phyloP scores from a whole-genome alignment of 2,797 vertebrate species.

The Anableps anableps region DNA sequence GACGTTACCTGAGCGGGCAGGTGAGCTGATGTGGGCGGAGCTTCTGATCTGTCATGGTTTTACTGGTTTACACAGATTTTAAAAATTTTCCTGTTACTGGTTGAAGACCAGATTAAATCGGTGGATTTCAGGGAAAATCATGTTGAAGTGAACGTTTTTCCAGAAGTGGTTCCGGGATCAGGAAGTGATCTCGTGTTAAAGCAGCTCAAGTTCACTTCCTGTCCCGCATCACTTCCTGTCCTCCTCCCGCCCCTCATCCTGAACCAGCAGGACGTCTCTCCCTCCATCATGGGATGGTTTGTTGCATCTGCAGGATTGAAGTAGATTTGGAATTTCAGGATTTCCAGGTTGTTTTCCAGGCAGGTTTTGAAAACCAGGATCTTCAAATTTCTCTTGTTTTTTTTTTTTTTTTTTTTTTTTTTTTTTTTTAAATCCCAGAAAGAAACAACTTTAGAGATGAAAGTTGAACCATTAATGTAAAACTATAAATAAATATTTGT shows the following conservation, averaged over 20 bases:
- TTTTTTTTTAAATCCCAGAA: background rate
- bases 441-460: background rate
- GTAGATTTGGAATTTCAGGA: background rate
- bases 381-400: background rate
- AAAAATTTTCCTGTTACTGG: background rate
- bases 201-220: background rate
- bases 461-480: background rate
- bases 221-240: background rate
- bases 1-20: background rate
- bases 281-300: background rate
- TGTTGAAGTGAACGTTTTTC: too few relatives aligned
- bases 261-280: too few relatives aligned
- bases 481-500: background rate
- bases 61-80: background rate
- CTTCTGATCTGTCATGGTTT: background rate
- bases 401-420: background rate
- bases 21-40: constrained; percentile 1
- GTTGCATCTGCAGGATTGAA: background rate
- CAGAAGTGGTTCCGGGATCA: too few relatives aligned
- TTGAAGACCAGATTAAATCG: background rate
- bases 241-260: too few relatives aligned
- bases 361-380: background rate
- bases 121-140: background rate
- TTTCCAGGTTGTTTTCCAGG: background rate
- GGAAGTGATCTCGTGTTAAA: background rate